Evolutionary conservation across 2,797 vertebrate species (phyloP).

Genomic region (Chaenodraco wilsoni): DNA sequence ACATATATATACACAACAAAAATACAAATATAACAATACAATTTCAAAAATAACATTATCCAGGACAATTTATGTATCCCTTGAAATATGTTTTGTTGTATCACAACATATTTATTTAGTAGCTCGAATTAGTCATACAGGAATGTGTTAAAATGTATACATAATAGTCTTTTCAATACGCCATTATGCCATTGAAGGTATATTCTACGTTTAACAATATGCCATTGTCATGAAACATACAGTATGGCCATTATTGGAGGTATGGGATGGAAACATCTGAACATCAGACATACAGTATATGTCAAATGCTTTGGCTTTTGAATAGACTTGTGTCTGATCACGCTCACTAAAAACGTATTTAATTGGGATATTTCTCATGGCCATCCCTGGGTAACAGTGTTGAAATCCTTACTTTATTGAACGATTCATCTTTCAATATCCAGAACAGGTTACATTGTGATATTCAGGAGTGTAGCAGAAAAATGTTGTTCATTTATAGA

Average conservation of each 20-base stretch:
- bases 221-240: too few relatives aligned
- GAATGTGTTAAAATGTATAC: neutral
- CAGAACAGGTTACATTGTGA: neutral
- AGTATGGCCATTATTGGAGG: too few relatives aligned
- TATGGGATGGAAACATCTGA: too few relatives aligned
- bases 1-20: too few relatives aligned
- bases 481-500: neutral
- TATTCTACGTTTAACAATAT: too few relatives aligned
- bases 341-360: neutral
- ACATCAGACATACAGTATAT: too few relatives aligned
- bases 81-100: too few relatives aligned
- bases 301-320: too few relatives aligned
- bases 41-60: too few relatives aligned
- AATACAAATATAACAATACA: too few relatives aligned
- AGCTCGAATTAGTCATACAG: neutral
- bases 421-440: neutral
- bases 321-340: neutral
- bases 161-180: neutral
- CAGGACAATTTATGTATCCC: too few relatives aligned
- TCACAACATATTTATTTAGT: too few relatives aligned
- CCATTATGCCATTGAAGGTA: neutral
- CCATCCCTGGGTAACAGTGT: neutral
- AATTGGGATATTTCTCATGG: neutral
- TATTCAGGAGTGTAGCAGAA: neutral
- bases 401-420: neutral